Base-by-base conservation (phyloP, 2,888 invertebrate genomes). In the Amphimallon solstitiale region DNA sequence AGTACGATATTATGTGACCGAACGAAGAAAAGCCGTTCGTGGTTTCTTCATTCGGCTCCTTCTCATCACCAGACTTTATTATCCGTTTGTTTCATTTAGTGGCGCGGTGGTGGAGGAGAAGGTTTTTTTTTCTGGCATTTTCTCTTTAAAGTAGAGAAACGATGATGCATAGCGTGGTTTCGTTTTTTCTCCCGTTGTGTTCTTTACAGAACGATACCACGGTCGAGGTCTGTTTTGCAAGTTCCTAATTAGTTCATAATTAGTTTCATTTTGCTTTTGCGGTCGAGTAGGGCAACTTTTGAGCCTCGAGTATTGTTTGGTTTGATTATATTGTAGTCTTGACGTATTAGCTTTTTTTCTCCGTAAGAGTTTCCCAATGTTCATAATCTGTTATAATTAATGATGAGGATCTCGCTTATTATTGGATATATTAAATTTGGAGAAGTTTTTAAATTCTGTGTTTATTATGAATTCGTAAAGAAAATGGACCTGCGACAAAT, bases 1-100 rank as follows among this genome's bases (percentile, higher is more conserved):
- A 78, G 74, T 76, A 69, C 73, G 73, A 76, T 78, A 77, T 78
- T 76, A 73, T 75, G 73, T 75, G 75, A 77, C 75, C 67, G 43
- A 21, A 4, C 4, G 46, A 17, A 17, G 29, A 29, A n/a, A n/a
- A 29, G 6, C 29, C 29, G 29, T 29, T n/a, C 21, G 17, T 12
- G 56, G 35, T 35, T 51, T 51, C 35, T 10, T n/a, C 12, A 21
- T 29, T 23, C 40, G 12, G 29, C 54, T 3, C 0, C 48, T 4
- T 48, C 12, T 23, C 14, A 34, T 34, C 15, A 14, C 37, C 35
- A 45, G n/a, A 45, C 17, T 19, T 19, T 15, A 9, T 5, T 29
- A 29, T 29, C 29, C 29, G 29, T 29, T 29, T 29, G 1, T 29
- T 29, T 29, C 29, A 29, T 29, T 29, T 29, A 9, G 2, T n/a